Evolutionary conservation across 2,113 vertebrate genomes (phyloP).

Genomic region (Zapornia atra): DNA sequence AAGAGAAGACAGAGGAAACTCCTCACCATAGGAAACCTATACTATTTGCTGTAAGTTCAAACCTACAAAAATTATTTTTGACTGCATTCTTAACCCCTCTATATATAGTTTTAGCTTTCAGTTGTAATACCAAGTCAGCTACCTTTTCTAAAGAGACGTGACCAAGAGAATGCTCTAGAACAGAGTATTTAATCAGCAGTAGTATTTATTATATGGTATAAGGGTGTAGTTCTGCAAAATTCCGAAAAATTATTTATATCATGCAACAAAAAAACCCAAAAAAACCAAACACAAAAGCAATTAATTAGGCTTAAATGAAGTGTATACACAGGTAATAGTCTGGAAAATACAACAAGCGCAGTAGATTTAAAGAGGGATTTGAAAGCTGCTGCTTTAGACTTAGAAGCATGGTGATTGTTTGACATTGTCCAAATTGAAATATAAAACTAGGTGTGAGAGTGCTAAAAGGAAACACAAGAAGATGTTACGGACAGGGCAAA

Average conservation of each 20-base stretch:
- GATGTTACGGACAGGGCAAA: not conserved
- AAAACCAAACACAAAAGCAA: not conserved
- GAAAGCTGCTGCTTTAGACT: not conserved
- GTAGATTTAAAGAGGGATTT: not conserved
- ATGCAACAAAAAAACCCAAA: not conserved
- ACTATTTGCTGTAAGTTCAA: not conserved
- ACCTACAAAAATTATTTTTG: not conserved
- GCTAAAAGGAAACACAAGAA: not conserved
- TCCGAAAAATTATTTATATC: not conserved
- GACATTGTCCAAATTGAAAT: not conserved
- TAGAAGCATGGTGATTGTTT: not conserved
- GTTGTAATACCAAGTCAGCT: not conserved
- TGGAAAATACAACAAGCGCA: not conserved
- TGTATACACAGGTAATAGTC: not conserved
- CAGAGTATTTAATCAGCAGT: not conserved
- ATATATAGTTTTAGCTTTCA: not conserved
- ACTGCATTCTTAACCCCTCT: not conserved
- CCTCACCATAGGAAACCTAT: not conserved
- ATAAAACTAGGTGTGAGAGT: not conserved
- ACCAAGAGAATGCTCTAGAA: not conserved
- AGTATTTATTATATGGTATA: not conserved
- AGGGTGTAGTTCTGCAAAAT: not conserved
- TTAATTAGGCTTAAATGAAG: not conserved
- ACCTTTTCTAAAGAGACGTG: not conserved
- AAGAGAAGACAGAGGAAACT: not conserved